phyloP scores from a whole-genome alignment of 2,888 invertebrate species.

The Heterodera filipjevi region DNA sequence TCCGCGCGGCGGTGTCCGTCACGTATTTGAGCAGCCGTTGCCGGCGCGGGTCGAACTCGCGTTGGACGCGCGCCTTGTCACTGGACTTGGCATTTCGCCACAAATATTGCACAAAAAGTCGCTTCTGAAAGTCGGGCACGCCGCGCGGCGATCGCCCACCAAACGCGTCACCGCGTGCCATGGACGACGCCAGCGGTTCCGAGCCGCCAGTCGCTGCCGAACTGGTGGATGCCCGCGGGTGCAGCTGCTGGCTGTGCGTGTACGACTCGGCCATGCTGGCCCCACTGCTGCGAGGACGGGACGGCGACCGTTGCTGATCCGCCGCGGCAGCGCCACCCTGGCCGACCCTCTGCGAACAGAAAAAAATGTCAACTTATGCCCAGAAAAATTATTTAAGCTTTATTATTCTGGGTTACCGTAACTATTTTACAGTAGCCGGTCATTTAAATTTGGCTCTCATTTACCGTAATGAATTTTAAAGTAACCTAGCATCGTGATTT shows the following conservation, averaged over 20 bases:
- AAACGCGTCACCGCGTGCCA: conserved; percentile 30
- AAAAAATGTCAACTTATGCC: not conserved
- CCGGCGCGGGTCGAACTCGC: conserved; percentile 63
- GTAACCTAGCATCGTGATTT: no score
- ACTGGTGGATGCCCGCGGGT: not conserved
- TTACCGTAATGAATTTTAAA: conserved; percentile 46
- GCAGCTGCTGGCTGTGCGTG: not conserved
- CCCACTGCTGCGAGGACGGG: not conserved
- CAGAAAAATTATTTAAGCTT: no score
- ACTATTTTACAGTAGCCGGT: no score
- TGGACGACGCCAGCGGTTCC: conserved; percentile 24
- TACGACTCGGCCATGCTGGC: not conserved
- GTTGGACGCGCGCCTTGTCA: conserved; percentile 64
- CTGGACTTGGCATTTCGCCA: conserved; percentile 65
- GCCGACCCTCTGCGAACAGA: not conserved
- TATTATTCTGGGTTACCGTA: conserved; percentile 18
- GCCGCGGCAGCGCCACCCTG: not conserved
- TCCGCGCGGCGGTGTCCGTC: conserved; percentile 54
- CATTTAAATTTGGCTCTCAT: no score
- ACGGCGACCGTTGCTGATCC: not conserved
- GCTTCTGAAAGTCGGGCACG: conserved; percentile 55
- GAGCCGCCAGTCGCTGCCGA: conserved; percentile 7
- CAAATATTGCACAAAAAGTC: conserved; percentile 64
- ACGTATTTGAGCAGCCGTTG: conserved; percentile 62
- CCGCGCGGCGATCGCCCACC: conserved; percentile 25